Base-by-base conservation (phyloP, 2,888 invertebrate genomes). In the Leucophenga maculata region DNA sequence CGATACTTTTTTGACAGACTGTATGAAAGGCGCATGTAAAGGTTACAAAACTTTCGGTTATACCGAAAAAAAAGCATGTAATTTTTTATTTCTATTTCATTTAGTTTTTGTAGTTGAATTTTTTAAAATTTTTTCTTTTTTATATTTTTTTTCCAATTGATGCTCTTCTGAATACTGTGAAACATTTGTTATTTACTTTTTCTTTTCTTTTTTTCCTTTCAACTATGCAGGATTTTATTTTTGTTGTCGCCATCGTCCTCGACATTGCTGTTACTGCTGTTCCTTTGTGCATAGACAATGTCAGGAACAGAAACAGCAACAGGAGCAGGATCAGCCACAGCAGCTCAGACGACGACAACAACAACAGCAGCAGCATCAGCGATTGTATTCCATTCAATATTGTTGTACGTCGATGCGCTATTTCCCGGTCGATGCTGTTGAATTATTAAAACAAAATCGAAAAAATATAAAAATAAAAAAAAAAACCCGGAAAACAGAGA, bases 391-490 rank as follows among this genome's bases (percentile, higher is more conserved):
- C 26, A 4, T 26, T 26, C 26, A 26, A 26, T 26, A 26, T 26
- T 4, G 3, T 26, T 26, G 26, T 26, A 26, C 26, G 26, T 20
- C 44, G 60, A 62, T 31, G 39, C 31, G 39, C 31, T 62, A 13
- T 14, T 59, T 46, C 14, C 13, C 59, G n/a, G 1, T 31, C 44
- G 8, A 20, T 68, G 62, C 59, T 60, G 71, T 72, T 77, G 71
- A 77, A 75, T 72, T 77, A 77, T 77, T 75, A 72, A 75, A 77
- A 52, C 67, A 74, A 76, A 76, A 70, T 39, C 68, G 8, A 26
- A 26, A 26, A 26, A 4, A 26, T 3, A 57, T 55, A 57, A 68
- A 52, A n/a, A 59, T 2, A 26, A 26, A 57, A 54, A 57, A 68
- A 52, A n/a, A 59, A 64, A 67, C 14, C 1, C 1, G 18, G 1